A percentile compares a stretch with the other conserved stretches of the same genome.
These are phyloP conservation scores for Pedetes capensis DNA, from an alignment of 2,113 vertebrate species.

Conservation along the genomic window DNA sequence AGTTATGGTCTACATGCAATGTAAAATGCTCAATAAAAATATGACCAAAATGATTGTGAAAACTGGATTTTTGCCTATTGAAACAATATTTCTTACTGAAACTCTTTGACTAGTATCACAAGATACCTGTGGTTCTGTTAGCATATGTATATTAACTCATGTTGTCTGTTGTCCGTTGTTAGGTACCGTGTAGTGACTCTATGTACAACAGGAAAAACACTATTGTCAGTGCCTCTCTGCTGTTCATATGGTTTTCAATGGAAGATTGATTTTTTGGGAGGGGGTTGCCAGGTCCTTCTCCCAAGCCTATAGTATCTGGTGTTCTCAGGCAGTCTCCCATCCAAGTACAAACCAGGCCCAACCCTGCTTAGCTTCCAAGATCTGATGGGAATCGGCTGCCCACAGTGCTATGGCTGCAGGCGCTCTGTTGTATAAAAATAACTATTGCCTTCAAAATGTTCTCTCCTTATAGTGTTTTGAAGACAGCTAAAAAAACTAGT, in stretches of 20 bases:
- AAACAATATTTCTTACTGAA: background rate
- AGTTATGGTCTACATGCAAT: background rate
- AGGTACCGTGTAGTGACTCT: too few relatives aligned
- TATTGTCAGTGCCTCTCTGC: too few relatives aligned
- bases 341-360: too few relatives aligned
- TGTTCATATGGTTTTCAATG: too few relatives aligned
- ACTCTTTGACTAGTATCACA: background rate
- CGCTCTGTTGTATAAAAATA: background rate
- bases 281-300: too few relatives aligned
- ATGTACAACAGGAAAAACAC: too few relatives aligned
- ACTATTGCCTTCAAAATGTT: background rate
- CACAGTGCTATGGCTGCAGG: too few relatives aligned
- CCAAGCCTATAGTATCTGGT: too few relatives aligned
- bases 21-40: slow-evolving; percentile 6
- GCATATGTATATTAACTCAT: background rate
- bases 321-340: too few relatives aligned
- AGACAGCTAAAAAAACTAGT: background rate
- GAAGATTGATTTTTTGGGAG: too few relatives aligned
- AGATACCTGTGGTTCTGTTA: background rate
- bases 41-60: background rate
- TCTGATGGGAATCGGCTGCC: too few relatives aligned
- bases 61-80: background rate
- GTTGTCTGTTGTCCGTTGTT: background rate
- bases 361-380: too few relatives aligned
- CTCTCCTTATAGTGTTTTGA: background rate